Base-by-base conservation (phyloP, 2,113 vertebrate species). In the Myrmecophaga tridactyla region DNA sequence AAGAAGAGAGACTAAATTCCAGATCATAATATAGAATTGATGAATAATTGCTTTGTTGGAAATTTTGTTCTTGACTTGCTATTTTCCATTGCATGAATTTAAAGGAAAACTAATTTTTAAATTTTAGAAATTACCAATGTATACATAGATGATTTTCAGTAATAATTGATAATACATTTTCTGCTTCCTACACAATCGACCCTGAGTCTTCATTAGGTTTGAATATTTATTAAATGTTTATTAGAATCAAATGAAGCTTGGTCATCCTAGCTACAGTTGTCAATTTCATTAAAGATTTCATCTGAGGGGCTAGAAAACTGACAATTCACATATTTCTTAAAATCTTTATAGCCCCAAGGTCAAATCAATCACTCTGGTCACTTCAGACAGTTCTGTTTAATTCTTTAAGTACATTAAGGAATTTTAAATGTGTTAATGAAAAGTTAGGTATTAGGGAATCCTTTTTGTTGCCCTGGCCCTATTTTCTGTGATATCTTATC, bases 231-330 rank as follows among this genome's bases (percentile, higher is more conserved):
- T 70, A 69, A 95, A 63, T 81, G 70, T 78, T 88, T 86, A 89
- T 77, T 94, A 92, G 78, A 77, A 89, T 92, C 90, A 27, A 58
- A 4, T 92, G 21, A 96, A 89, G 43, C n/a, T 82, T 92, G 31
- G 43, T 75, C 3, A 60, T 76, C 8, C 76, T 69, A 89, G 12
- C 8, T 69, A 86, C 4, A 87, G 60, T 73, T 87, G 58, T 89
- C 78, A 95, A 13, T 94, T 89, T 94, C 48, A 82, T 92, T 90
- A 96, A 92, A 78, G 18, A 60, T 89, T 89, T 84, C 34, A 60
- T 87, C 76, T 91, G 70, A 94, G 60, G 7, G 5, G 80, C 90
- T 95, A n/a, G 80, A 84, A 92, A 90, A 82, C 60, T 75, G n/a
- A n/a, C n/a, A n/a, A 92, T 58, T 72, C 27, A 17, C 39, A 18